Base-by-base conservation (phyloP, 2,113 vertebrate species). In the Pygoscelis antarcticus region DNA sequence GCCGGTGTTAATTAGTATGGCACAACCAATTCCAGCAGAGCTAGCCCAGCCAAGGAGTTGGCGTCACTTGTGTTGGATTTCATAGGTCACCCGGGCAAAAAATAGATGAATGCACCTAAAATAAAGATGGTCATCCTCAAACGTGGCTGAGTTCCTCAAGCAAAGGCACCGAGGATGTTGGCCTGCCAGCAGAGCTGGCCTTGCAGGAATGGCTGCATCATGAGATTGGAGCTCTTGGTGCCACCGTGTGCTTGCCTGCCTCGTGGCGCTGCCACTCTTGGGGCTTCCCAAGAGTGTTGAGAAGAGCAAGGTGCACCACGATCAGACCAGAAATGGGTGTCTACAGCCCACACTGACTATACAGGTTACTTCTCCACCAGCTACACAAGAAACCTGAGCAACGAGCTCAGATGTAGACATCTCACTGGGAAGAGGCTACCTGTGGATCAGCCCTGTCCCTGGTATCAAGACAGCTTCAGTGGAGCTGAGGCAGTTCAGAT, bases 121-220 rank as follows among this genome's bases (percentile, higher is more conserved):
- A 25, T 9, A 5, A 57, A 78, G 51, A 23, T 3, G 47, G 26
- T 32, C 4, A 49, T 46, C 18, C 38, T 27, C 47, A 32, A 13
- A 74, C 0, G 0, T 29, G 76, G 66, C 34, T 0, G 29, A 74
- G 91, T n/a, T 61, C 61, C 49, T 64, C 36, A 3, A 5, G 76
- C 6, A 72, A 84, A 81, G 94, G 38, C 40, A 27, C 49, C 9
- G 74, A 36, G 40, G 72, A 12, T 16, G 16, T 9, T 26, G 40
- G 23, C 27, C 55, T 34, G 26, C 30, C 34, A 49, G 78, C 34
- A 72, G 27, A 70, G 62, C 52, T 61, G 70, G 60, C 47, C 81
- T 68, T 74, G 77, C 11, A 44, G 79, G 42, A 49, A 6, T 2
- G 62, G 71, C 26, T 80, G 40, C 9, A 8, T 2, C 4, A 1